These are phyloP conservation scores for Lathronympha strigana DNA, from an alignment of 2,888 invertebrate genomes.

Conservation along the genomic window DNA sequence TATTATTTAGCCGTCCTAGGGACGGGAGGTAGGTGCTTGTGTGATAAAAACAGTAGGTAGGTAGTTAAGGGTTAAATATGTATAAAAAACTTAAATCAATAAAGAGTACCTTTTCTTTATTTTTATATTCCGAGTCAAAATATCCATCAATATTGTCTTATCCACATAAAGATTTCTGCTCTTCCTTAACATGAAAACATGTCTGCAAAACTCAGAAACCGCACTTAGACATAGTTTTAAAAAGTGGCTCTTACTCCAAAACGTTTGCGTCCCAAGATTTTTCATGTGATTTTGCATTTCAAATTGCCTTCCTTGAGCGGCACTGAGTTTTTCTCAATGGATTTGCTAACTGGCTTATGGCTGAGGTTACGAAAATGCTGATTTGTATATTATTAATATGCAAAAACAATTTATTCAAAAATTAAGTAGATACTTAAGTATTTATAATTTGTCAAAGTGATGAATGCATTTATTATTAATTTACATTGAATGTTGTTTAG, in stretches of 20 bases:
- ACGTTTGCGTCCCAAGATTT: conserved; percentile 58
- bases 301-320: conserved; percentile 41
- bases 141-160: conserved; percentile 17
- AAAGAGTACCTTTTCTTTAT: too few species aligned
- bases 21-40: too few species aligned
- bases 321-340: conserved; percentile 11
- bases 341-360: conserved; percentile 18
- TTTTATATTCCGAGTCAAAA: background rate
- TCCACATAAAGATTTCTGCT: conserved; percentile 48
- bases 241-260: conserved; percentile 56
- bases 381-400: conserved; percentile 17
- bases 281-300: conserved; percentile 55
- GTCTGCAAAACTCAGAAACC: conserved; percentile 54
- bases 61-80: too few species aligned
- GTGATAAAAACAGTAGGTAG: too few species aligned
- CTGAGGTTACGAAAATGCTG: conserved; percentile 35
- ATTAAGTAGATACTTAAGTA: conserved; percentile 3
- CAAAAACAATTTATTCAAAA: background rate
- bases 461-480: too few species aligned
- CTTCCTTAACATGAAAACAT: conserved; percentile 47
- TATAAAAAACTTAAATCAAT: too few species aligned
- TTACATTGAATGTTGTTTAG: too few species aligned
- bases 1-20: too few species aligned
- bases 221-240: conserved; percentile 55
- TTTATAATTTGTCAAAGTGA: too few species aligned